Conservation (phyloP, 1,140 invertebrate genomes). For the Rhyacophila brunnea region DNA sequence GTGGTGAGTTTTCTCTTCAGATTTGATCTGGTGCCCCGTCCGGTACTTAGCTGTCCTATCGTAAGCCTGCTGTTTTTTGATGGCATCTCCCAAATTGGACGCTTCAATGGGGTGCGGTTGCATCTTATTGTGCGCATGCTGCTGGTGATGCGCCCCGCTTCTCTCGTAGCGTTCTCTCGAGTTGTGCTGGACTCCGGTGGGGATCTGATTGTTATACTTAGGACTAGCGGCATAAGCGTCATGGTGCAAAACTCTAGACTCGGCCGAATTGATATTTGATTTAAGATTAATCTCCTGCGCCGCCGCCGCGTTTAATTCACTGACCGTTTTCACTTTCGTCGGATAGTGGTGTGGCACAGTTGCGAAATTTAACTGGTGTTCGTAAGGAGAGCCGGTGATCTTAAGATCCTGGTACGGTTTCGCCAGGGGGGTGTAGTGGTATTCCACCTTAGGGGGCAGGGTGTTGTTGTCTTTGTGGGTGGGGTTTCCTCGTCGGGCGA, state of each 20-base stretch:
- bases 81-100: constrained; percentile 19
- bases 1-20: constrained; percentile 25
- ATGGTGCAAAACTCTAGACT: constrained; percentile 11
- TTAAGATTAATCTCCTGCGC: constrained; percentile 30
- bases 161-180: constrained; percentile 8
- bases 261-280: constrained; percentile 17
- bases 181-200: constrained; percentile 1
- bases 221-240: constrained; percentile 11
- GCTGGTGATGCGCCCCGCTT: constrained; percentile 3
- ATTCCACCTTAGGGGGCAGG: constrained; percentile 10
- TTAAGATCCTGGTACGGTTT: constrained; percentile 33
- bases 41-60: constrained; percentile 15
- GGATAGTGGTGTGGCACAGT: constrained; percentile 25
- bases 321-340: constrained; percentile 34
- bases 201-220: constrained; percentile 16
- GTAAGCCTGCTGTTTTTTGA: constrained; percentile 16
- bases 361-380: constrained; percentile 33
- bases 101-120: constrained; percentile 15
- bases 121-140: constrained; percentile 3
- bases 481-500: constrained; percentile 25
- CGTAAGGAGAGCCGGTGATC: constrained; percentile 17
- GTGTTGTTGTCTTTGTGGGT: constrained; percentile 24
- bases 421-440: constrained; percentile 16
- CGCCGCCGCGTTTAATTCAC: constrained; percentile 29
- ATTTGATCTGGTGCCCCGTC: constrained; percentile 6